Base-by-base conservation (phyloP, 2,113 vertebrate species). In the Barnardius zonarius region DNA sequence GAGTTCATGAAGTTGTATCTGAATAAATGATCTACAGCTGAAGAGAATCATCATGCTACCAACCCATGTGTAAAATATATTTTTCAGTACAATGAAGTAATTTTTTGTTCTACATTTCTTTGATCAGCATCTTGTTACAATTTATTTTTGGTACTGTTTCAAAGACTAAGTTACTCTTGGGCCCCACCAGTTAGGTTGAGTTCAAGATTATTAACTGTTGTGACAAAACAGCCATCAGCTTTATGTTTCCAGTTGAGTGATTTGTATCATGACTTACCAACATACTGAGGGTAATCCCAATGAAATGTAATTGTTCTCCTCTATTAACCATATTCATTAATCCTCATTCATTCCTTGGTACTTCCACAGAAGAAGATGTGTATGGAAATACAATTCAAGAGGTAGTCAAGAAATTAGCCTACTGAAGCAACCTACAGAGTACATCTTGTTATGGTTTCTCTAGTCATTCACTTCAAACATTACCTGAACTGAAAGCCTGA, bases 281-380 rank as follows among this genome's bases (percentile, higher is more conserved):
- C 13, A 55, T 30, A 61, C 15, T 33, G 7, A 80, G 35, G 19
- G 5, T 35, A 86, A 86, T 64, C 3, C 16, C 8, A 83, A 33
- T 19, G 20, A 74, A 74, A 49, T 28, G 10, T 31, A 44, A 33
- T 37, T 18, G 9, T 64, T 79, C 37, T 70, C 49, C 62, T 70
- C 51, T 51, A 33, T 28, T 69, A 83, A 48, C 17, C 4, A 4
- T 33, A 62, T 48, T 83, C 3, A 17, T 9, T 70, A 76, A 70
- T 49, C 28, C 39, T 82, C 24, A 61, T 54, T 54, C 35, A 46
- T 61, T 79, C 27, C 49, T 49, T 44, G 14, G 23, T 17, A 35
- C 27, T 83, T 70, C 20, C 30, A 68, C 2, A 4, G 16, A 15
- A 5, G 6, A 3, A 4, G 3, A 23, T 25, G 27, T 4, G 3